phyloP scores from a whole-genome alignment of 2,113 vertebrate species.

The Trogon surrucura region DNA sequence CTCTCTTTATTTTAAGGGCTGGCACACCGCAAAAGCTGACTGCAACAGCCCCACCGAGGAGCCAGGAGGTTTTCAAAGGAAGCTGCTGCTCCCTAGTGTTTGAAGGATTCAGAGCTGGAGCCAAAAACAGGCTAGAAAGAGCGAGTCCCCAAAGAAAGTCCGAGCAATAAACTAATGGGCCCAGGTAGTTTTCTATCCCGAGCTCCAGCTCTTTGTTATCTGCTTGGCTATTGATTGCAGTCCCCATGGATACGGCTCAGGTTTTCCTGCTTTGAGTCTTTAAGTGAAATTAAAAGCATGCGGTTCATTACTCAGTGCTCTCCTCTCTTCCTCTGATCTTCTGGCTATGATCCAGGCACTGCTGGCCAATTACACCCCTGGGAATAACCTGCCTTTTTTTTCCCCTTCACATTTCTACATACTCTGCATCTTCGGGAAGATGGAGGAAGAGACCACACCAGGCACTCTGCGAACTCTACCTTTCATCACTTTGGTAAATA shows the following conservation, averaged over 20 bases:
- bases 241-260: conserved; percentile 67
- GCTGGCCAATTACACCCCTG: conserved; percentile 52
- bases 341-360: conserved; percentile 34
- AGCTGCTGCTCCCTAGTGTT: conserved; percentile 77
- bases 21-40: conserved; percentile 50
- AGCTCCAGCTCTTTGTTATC: conserved; percentile 66
- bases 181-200: conserved; percentile 39
- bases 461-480: neutral
- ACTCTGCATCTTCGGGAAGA: conserved; percentile 44
- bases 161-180: conserved; percentile 62
- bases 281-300: conserved; percentile 76
- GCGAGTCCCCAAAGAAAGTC: conserved; percentile 14
- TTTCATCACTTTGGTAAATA: neutral
- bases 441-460: neutral
- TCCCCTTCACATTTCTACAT: conserved; percentile 17
- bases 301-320: conserved; percentile 57
- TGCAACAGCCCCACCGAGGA: conserved; percentile 4
- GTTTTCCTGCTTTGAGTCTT: conserved; percentile 70
- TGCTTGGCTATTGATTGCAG: conserved; percentile 66
- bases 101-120: conserved; percentile 31
- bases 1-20: conserved; percentile 68
- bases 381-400: conserved; percentile 33
- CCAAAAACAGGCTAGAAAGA: conserved; percentile 11
- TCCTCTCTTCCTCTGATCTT: conserved; percentile 37
- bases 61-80: conserved; percentile 62